A percentile compares a stretch with the other conserved stretches of the same genome.
These are phyloP conservation scores for Caenorhabditis uteleia DNA, from an alignment of 2,888 invertebrate species.

Conservation along the genomic window DNA sequence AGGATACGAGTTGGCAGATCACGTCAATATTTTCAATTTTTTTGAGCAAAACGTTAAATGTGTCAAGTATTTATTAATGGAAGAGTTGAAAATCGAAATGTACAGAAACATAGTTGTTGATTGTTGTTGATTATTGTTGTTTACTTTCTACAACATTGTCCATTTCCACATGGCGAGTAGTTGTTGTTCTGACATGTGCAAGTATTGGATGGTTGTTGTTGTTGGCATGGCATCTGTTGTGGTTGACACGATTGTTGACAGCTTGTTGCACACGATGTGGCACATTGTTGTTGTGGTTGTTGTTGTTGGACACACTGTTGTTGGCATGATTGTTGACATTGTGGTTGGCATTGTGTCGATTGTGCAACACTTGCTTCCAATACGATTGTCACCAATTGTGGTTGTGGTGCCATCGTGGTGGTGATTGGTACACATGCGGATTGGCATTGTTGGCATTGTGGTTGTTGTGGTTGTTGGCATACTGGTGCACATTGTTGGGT, in stretches of 20 bases:
- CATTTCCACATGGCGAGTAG: slow-evolving; percentile 45
- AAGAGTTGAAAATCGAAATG: no score
- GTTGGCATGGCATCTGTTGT: slow-evolving; percentile 41
- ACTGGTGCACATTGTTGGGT: slow-evolving; percentile 24
- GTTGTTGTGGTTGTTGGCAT: slow-evolving; percentile 17
- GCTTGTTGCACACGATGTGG: slow-evolving; percentile 42
- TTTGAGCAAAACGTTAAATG: no score
- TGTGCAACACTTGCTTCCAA: slow-evolving; percentile 37
- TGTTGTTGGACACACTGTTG: slow-evolving; percentile 49
- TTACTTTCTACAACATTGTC: no score
- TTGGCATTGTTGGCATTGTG: slow-evolving; percentile 34
- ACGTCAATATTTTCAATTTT: no score
- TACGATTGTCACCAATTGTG: slow-evolving; percentile 25
- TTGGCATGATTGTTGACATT: slow-evolving; percentile 46
- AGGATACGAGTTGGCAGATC: no score
- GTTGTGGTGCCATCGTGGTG: slow-evolving; percentile 24
- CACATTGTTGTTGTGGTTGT: slow-evolving; percentile 44
- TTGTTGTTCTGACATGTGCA: slow-evolving; percentile 38
- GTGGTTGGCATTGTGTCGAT: slow-evolving; percentile 40
- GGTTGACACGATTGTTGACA: slow-evolving; percentile 42
- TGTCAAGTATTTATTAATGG: no score
- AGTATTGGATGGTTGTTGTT: slow-evolving; percentile 13
- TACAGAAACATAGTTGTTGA: slow-evolving; percentile 43
- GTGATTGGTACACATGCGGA: slow-evolving; percentile 24
- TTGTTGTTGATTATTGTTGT: slow-evolving; percentile 30